Base-by-base conservation (phyloP, 2,888 invertebrate genomes). In the Notodonta ziczac region DNA sequence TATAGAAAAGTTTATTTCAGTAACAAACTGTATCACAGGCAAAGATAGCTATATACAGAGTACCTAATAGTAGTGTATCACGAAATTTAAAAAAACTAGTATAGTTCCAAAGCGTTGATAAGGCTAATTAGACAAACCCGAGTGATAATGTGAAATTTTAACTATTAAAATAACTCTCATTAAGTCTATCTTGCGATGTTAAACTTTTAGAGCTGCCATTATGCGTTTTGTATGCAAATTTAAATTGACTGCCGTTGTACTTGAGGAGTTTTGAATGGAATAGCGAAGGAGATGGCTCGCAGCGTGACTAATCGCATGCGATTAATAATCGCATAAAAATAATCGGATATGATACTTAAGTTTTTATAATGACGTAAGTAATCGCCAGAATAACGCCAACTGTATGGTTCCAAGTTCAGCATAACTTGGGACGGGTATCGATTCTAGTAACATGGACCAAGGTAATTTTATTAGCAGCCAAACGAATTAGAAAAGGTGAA, bases 201-300 rank as follows among this genome's bases (percentile, higher is more conserved):
- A 78, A 76, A 78, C 79, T 76, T 78, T 71, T 75, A 73, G 78
- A 74, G 35, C 79, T 78, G 77, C 77, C 80, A 78, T 78, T 78
- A 78, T 73, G 65, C 72, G 70, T 80, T 84, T 79, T 69, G 76
- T 76, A 87, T 86, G 86, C 80, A 80, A 86, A 86, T 86, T 74
- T 70, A 65, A 80, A 81, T 81, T 77, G 73, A 72, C 76, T 77
- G 74, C 72, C 76, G 76, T 77, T 77, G 72, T 67, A 70, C 69
- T 70, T 73, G 69, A 66, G 67, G 69, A 73, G 58, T 8, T 32
- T 57, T 16, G 42, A 54, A 35, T 57, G 50, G 59, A 58, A 64
- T 60, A 59, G 59, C 46, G n/a, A n/a, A n/a, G n/a, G 46, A n/a
- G 46, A n/a, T 5, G 46, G 46, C 46, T n/a, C 46, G 46, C 46